phyloP scores from a whole-genome alignment of 92 coral and sea anemone species.

The Palythoa grandiflora region DNA sequence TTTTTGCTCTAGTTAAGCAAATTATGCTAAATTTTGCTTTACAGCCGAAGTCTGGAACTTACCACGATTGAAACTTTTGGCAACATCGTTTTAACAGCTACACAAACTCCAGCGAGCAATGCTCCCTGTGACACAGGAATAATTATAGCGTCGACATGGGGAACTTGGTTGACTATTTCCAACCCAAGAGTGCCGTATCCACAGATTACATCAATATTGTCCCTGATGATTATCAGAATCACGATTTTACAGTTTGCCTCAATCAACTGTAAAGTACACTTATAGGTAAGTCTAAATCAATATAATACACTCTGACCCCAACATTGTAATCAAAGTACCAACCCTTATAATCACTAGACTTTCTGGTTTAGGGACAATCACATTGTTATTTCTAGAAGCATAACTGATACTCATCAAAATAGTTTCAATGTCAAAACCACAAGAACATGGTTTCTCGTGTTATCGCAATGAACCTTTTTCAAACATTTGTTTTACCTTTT shows the following conservation, averaged over 20 bases:
- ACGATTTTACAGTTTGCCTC: neutral
- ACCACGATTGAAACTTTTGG: constrained; percentile 85
- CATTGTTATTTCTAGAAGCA: no score
- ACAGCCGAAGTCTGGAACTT: constrained; percentile 32
- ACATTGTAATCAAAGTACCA: no score
- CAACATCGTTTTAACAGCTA: constrained; percentile 75
- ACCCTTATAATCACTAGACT: no score
- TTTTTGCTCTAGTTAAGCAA: neutral
- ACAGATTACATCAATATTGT: constrained; percentile 75
- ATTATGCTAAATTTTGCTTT: neutral
- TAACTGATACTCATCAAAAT: no score
- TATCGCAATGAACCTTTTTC: no score
- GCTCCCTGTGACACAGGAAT: constrained; percentile 85
- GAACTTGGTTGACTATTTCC: constrained; percentile 85
- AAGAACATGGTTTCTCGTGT: no score
- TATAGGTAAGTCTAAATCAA: no score
- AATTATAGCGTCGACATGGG: constrained; percentile 80
- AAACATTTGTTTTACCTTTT: no score
- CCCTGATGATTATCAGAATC: constrained; percentile 49
- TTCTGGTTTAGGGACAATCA: no score
- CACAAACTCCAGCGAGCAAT: constrained; percentile 81
- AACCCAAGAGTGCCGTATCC: constrained; percentile 88
- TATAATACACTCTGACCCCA: no score
- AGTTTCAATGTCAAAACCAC: no score
- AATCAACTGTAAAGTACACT: no score